phyloP scores from a whole-genome alignment of 1,140 invertebrate species.

The Helicoverpa zea region DNA sequence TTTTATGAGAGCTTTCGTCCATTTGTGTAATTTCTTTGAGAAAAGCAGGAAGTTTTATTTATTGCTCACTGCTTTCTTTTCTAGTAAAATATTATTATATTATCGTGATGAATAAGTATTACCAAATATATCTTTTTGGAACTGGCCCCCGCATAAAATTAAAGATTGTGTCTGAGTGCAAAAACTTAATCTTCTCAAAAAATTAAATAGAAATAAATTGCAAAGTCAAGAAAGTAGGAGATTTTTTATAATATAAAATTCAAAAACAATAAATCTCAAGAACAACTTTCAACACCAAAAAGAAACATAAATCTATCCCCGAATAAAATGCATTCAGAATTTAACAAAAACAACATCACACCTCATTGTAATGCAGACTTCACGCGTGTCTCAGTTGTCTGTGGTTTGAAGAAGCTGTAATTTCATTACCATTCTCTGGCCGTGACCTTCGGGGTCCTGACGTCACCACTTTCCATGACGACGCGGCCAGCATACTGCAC shows the following conservation, averaged over 20 bases:
- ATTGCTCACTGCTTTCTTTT: not conserved
- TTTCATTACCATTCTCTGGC: slow-evolving; percentile 71
- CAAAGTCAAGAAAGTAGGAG: too few species aligned
- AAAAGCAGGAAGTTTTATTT: not conserved
- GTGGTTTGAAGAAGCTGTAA: slow-evolving; percentile 17
- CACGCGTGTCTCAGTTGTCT: not conserved
- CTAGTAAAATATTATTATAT: not conserved
- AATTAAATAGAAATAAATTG: too few species aligned
- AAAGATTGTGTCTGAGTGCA: not conserved
- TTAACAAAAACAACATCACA: not conserved
- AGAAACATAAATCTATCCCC: too few species aligned
- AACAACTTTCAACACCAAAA: too few species aligned
- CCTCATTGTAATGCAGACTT: not conserved
- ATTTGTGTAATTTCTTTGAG: not conserved
- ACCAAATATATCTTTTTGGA: too few species aligned
- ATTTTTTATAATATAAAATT: not conserved
- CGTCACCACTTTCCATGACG: slow-evolving; percentile 70
- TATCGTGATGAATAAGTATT: too few species aligned
- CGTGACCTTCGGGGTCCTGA: slow-evolving; percentile 70
- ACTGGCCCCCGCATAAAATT: too few species aligned
- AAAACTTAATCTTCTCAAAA: too few species aligned
- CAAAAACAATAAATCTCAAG: not conserved
- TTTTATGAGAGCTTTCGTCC: slow-evolving; percentile 4
- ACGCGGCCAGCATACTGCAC: slow-evolving; percentile 64
- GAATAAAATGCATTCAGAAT: too few species aligned